Evolutionary conservation across 2,888 invertebrate genomes (phyloP), one percentile per base, ranked within the genome.

Genomic region (Plagodis pulveraria): DNA sequence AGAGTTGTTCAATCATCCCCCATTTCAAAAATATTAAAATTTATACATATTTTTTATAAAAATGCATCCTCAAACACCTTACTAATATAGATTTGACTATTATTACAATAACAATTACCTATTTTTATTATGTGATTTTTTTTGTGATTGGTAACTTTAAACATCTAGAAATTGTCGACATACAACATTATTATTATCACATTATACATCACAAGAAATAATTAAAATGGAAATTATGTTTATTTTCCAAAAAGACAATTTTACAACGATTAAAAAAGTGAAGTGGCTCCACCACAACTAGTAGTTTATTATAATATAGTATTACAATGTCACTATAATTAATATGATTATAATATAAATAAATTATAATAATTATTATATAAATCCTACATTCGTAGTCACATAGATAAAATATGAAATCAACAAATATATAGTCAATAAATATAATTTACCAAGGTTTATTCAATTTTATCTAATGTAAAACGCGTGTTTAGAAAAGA

Each of bases 191-290:
- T 33, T n/a, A 50, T 42, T 60, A 60, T 60, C 54, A 55, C 59
- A 55, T 36, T 38, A 46, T 12, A 60, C 55, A 55, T 60, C 54
- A 60, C 59, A 51, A 51, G 40, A 36, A 35, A 36, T 49, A 42
- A 49, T 6, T 22, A 22, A 38, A 52, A 22, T 48, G 10, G 35
- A n/a, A 33, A 45, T n/a, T n/a, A 6, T 41, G n/a, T 6, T 9
- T 1, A n/a, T n/a, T 10, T 41, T 2, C 41, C 9, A 41, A 41
- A 41, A 42, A 42, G 0, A 4, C 0, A 42, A 12, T 42, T 6
- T 40, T 40, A 40, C 5, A 40, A 40, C 10, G 40, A 40, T 22
- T 22, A 22, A 22, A 22, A 22, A 4, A 22, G 4, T 2, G 4
- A 22, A 22, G 22, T 22, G 22, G 22, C 4, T 22, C 22, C 4